Evolutionary conservation across 2,888 invertebrate genomes (phyloP).

Genomic region (Furcula furcula): DNA sequence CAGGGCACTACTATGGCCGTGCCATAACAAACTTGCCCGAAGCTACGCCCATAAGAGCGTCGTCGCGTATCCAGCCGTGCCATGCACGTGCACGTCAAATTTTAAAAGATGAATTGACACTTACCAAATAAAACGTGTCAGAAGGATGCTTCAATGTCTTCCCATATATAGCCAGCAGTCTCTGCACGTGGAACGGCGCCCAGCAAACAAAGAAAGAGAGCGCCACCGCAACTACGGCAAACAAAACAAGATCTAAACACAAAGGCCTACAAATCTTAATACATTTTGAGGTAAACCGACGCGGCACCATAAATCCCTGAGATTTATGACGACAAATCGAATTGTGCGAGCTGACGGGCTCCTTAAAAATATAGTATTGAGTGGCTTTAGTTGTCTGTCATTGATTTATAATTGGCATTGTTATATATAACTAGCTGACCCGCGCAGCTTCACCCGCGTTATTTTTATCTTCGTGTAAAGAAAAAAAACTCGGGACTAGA

Average conservation of each 20-base stretch:
- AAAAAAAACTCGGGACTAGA: too few species aligned
- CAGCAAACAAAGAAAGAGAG: constrained; percentile 92
- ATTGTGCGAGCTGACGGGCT: neutral
- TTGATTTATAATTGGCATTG: too few species aligned
- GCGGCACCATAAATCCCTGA: neutral
- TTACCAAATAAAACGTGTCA: constrained; percentile 70
- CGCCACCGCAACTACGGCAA: constrained; percentile 90
- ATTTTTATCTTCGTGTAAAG: too few species aligned
- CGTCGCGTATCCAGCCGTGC: too few species aligned
- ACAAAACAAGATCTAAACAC: neutral
- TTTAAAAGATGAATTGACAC: too few species aligned
- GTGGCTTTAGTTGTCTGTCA: neutral
- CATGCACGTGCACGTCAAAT: too few species aligned
- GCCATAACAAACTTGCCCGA: too few species aligned
- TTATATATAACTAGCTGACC: too few species aligned
- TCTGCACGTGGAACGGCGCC: constrained; percentile 96
- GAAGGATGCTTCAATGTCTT: constrained; percentile 70
- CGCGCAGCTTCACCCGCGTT: too few species aligned
- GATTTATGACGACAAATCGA: constrained; percentile 3
- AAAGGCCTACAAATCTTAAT: constrained; percentile 1
- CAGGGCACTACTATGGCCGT: too few species aligned
- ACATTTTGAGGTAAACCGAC: neutral
- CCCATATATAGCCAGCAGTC: constrained; percentile 90
- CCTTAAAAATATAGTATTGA: neutral
- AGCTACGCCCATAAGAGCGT: too few species aligned